phyloP scores from a whole-genome alignment of 1,140 invertebrate species.

The Sycobia sp. region DNA sequence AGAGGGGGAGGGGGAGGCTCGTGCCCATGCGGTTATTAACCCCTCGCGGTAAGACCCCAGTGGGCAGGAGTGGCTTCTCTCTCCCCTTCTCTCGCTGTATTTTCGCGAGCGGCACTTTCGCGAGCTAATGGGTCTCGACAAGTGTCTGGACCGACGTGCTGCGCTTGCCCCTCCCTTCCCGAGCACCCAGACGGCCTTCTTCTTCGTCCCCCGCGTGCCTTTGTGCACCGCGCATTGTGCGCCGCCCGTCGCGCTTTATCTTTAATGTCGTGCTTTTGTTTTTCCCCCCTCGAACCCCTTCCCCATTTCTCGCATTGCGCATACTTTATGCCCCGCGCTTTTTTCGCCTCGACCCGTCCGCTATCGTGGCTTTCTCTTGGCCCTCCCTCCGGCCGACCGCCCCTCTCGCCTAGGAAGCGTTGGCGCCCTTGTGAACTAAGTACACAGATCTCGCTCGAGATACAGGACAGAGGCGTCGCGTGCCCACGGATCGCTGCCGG shows the following conservation, averaged over 20 bases:
- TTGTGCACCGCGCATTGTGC: not conserved
- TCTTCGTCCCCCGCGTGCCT: not conserved
- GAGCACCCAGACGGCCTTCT: not conserved
- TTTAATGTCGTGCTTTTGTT: constrained; percentile 4
- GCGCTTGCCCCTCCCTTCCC: not conserved
- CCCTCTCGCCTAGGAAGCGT: too few species aligned
- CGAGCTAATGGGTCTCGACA: constrained; percentile 29
- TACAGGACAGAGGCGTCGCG: too few species aligned
- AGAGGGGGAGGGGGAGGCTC: not conserved
- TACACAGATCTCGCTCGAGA: too few species aligned
- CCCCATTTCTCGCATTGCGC: not conserved
- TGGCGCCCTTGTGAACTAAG: too few species aligned
- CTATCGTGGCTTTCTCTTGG: too few species aligned
- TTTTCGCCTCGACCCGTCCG: too few species aligned
- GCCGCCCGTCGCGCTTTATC: not conserved
- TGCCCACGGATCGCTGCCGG: too few species aligned
- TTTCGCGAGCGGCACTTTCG: constrained; percentile 20
- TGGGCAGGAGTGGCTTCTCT: too few species aligned
- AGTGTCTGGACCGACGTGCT: constrained; percentile 26
- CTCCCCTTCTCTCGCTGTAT: too few species aligned
- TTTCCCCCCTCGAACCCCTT: not conserved
- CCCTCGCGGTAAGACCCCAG: too few species aligned
- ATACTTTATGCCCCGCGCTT: not conserved
- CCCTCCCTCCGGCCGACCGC: too few species aligned
- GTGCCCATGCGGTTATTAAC: constrained; percentile 14